Evolutionary conservation across 2,888 invertebrate species (phyloP).

Genomic region (Sepioteuthis lessoniana): DNA sequence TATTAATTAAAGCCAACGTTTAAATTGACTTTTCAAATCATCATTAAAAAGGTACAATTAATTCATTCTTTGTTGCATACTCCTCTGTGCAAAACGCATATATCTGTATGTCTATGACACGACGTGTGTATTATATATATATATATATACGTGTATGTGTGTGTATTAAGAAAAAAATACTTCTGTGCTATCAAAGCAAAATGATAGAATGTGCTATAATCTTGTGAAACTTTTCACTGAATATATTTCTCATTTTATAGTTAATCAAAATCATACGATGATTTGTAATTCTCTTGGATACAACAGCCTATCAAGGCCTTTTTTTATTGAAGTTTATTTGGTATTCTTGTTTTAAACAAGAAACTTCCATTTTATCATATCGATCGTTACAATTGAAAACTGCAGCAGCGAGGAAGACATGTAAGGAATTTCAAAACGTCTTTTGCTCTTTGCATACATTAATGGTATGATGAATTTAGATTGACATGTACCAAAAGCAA

Average conservation of each 20-base stretch:
- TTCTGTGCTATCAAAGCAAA: too few relatives aligned
- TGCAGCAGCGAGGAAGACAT: neutral
- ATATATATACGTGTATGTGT: too few relatives aligned
- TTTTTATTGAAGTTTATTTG: neutral
- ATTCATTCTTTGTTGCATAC: too few relatives aligned
- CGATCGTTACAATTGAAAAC: neutral
- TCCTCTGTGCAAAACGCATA: too few relatives aligned
- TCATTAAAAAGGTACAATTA: too few relatives aligned
- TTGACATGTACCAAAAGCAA: neutral
- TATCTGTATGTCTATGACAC: too few relatives aligned
- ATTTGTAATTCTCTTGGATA: neutral
- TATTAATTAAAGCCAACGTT: too few relatives aligned
- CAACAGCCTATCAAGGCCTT: neutral
- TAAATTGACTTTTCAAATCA: too few relatives aligned
- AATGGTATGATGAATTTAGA: neutral
- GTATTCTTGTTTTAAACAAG: neutral
- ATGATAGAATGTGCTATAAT: neutral
- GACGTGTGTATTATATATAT: too few relatives aligned
- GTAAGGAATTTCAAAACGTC: neutral
- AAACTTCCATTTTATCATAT: neutral
- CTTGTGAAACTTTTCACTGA: neutral
- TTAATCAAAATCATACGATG: neutral
- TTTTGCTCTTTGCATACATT: neutral
- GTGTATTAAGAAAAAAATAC: too few relatives aligned
- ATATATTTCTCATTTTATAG: neutral